Evolutionary conservation across 2,797 vertebrate genomes (phyloP), one percentile per base, ranked within the genome.

Genomic region (Eptatretus atami): DNA sequence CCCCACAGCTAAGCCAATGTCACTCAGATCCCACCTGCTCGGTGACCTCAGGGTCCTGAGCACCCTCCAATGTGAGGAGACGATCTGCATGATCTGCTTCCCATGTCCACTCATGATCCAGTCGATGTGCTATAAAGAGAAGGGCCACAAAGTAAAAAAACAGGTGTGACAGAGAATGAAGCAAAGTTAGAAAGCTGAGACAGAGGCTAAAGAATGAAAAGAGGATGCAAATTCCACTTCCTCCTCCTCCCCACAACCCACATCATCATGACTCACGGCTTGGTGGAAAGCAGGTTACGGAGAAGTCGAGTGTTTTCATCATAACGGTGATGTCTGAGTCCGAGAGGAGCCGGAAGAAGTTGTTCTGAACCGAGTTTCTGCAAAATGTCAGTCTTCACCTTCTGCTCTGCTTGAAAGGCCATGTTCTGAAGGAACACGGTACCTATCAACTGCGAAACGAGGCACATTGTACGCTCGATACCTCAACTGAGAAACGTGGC

Each of bases 21-120:
- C 31, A 44, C 31, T 25, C 57, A n/a, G 57, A 10, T 25, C 71
- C 67, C 76, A 98, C 92, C 83, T 98, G 92, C 68, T 98, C 92
- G 74, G 95, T 96, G 73, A 98, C 85, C 75, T 96, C 87, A 65
- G 84, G 77, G 65, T 82, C 86, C 73, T 95, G 86, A 69, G 94
- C 90, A 53, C 86, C 85, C 73, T 98, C 90, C 70, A 98, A 77
- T 74, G 95, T 96, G 67, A 96, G 80, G 87, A 95, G 72, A 96
- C 85, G 1, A 86, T 86, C 76, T 98, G 92, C 86, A 98, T 92
- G 74, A 98, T 90, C 75, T 95, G 87, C 74, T 88, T 96, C 69
- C 92, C 92, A n/a, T 95, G 82, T 67, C 84, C 90, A 69, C 81
- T 92, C 86, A 95, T 98, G 76, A 94, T 87, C 77, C 93, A 86